Percentiles rank a stretch among this genome's conserved stretches.
Conservation (phyloP, 92 coral and sea anemone species). For the Montipora capitata region DNA sequence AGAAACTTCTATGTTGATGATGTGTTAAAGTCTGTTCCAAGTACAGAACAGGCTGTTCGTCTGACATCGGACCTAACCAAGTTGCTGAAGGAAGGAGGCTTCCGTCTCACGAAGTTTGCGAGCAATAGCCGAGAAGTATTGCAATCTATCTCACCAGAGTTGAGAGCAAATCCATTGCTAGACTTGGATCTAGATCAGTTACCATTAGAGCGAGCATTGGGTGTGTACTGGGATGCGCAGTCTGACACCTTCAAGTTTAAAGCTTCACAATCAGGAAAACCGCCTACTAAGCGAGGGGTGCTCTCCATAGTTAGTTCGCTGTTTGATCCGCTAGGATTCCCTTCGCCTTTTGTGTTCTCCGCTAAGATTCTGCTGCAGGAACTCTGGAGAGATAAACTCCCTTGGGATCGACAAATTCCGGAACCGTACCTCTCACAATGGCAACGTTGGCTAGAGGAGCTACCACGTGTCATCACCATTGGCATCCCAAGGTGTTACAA, state of each 20-base stretch:
- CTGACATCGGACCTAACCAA: constrained; percentile 37
- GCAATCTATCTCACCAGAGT: constrained; percentile 45
- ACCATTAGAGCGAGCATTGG: constrained; percentile 70
- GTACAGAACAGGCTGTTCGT: constrained; percentile 35
- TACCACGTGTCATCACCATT: constrained; percentile 52
- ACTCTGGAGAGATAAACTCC: constrained; percentile 51
- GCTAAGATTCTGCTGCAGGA: constrained; percentile 72
- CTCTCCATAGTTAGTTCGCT: constrained; percentile 66
- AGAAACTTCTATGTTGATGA: constrained; percentile 82
- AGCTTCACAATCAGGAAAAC: constrained; percentile 30
- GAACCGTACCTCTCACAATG: constrained; percentile 42
- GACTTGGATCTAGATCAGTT: constrained; percentile 72
- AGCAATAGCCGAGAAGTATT: constrained; percentile 71
- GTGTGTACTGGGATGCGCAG: constrained; percentile 76
- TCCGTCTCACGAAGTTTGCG: constrained; percentile 74
- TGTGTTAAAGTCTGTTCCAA: constrained; percentile 58
- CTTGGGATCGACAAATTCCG: constrained; percentile 69
- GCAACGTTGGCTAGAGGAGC: constrained; percentile 62
- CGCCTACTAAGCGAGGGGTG: constrained; percentile 68
- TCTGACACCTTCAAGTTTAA: constrained; percentile 69
- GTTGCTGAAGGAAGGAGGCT: constrained; percentile 77
- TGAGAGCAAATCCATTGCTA: constrained; percentile 57
- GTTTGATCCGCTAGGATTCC: constrained; percentile 73
- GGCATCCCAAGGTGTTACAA: constrained; percentile 54
- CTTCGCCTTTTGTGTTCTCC: constrained; percentile 54